Evolutionary conservation across 2,888 invertebrate genomes (phyloP), one percentile per base, ranked within the genome.

Genomic region (Phymatocera aterrima): DNA sequence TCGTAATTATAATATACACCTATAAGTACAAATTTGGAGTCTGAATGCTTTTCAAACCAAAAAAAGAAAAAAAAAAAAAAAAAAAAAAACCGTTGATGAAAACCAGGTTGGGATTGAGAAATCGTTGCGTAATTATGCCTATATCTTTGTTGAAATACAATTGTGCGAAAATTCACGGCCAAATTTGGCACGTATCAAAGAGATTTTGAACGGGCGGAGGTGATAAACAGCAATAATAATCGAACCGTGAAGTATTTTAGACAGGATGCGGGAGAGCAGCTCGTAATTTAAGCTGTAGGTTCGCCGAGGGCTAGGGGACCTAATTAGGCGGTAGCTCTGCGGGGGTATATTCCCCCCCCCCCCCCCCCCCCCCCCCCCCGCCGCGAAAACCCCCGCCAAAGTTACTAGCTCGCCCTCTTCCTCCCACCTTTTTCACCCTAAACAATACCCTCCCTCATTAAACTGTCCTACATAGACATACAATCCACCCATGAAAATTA

Each of bases 391-490:
- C n/a, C n/a, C n/a, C n/a, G n/a, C 57, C 6, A 48, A 72, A 72
- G 31, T 72, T 72, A 28, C 51, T 18, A 72, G 51, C 51, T 28
- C 51, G 51, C 31, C n/a, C 72, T n/a, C 72, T 12, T 72, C 37
- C n/a, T 8, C 21, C n/a, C 18, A 34, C 51, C 68, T 46, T 64
- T 57, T 57, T 68, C 65, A 43, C 68, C 43, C 46, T 46, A n/a
- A 31, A 48, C 72, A 75, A 75, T 60, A 60, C 57, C 75, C 57
- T 51, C 21, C 72, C 78, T 78, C 72, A 78, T 78, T 78, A 78
- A 78, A 34, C 8, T 61, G 24, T 46, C 78, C 60, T 60, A 57
- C 74, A n/a, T n/a, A n/a, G 24, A 61, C n/a, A 40, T 54, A 74
- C 60, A 43, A 74, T 74, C 60, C 48, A 70, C 60, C 70, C 46